A percentile compares a stretch with the other conserved stretches of the same genome.
Conservation (phyloP, 1,140 invertebrate genomes). For the Gonioctena quinquepunctata region DNA sequence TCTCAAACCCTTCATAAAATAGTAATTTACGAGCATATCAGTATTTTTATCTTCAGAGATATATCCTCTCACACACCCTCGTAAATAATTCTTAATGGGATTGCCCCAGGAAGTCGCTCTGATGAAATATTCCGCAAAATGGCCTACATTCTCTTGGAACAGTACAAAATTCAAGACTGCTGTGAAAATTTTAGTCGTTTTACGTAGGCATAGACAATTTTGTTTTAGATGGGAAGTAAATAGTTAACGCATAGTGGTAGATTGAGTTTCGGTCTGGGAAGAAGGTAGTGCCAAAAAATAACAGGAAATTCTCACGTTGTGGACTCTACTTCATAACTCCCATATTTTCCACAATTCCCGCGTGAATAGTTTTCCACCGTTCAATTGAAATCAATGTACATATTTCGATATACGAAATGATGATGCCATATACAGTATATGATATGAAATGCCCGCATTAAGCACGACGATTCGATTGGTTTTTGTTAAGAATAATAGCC, state of each 20-base stretch:
- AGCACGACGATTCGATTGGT: too few relatives aligned
- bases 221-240: neutral
- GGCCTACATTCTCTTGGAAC: slow-evolving; percentile 31
- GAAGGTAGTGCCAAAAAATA: too few relatives aligned
- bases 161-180: slow-evolving; percentile 41
- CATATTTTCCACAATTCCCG: too few relatives aligned
- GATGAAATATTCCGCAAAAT: slow-evolving; percentile 28
- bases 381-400: too few relatives aligned
- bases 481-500: too few relatives aligned
- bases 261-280: too few relatives aligned
- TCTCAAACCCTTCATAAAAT: slow-evolving; percentile 7
- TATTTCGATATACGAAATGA: too few relatives aligned
- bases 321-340: too few relatives aligned
- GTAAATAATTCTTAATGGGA: slow-evolving; percentile 18
- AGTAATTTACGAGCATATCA: slow-evolving; percentile 1
- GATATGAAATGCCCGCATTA: too few relatives aligned
- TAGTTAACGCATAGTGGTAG: neutral
- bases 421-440: too few relatives aligned
- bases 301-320: too few relatives aligned
- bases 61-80: slow-evolving; percentile 4
- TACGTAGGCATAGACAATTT: neutral
- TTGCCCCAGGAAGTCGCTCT: slow-evolving; percentile 28
- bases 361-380: too few relatives aligned
- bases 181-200: slow-evolving; percentile 16
- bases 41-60: neutral